A percentile compares a stretch with the other conserved stretches of the same genome.
phyloP scores from a whole-genome alignment of 37 sponge, comb jelly and placozoan genomes.

The Hormiphora californensis region DNA sequence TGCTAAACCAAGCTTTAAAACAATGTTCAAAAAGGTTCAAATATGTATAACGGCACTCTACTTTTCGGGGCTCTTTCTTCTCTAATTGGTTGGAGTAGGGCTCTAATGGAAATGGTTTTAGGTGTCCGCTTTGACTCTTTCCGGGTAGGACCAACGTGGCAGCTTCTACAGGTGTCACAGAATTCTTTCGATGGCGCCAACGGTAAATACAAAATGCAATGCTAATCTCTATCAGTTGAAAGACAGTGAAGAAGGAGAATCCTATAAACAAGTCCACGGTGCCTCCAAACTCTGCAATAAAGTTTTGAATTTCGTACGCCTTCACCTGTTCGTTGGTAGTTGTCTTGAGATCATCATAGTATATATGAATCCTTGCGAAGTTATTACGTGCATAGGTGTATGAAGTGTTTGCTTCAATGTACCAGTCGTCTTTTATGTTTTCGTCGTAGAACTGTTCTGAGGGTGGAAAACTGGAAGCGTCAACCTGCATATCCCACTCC shows the following conservation, averaged over 20 bases:
- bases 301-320: background rate
- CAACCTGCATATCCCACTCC: background rate
- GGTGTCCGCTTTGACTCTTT: no score
- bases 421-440: background rate
- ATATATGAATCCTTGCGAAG: constrained; percentile 17
- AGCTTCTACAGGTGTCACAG: no score
- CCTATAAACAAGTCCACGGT: constrained; percentile 9
- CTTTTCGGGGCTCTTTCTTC: no score
- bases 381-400: background rate
- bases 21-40: no score
- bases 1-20: no score
- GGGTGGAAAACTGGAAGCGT: background rate
- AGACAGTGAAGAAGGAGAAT: constrained; percentile 21
- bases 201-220: background rate
- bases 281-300: constrained; percentile 5
- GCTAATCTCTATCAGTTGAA: background rate
- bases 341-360: background rate
- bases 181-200: no score
- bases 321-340: background rate
- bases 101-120: no score
- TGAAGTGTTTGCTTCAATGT: background rate
- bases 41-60: no score
- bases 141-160: no score
- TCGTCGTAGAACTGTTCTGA: background rate
- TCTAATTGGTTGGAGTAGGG: no score